These are phyloP conservation scores for Nibea coibor DNA, from an alignment of 2,113 vertebrate genomes.

Conservation along the genomic window DNA sequence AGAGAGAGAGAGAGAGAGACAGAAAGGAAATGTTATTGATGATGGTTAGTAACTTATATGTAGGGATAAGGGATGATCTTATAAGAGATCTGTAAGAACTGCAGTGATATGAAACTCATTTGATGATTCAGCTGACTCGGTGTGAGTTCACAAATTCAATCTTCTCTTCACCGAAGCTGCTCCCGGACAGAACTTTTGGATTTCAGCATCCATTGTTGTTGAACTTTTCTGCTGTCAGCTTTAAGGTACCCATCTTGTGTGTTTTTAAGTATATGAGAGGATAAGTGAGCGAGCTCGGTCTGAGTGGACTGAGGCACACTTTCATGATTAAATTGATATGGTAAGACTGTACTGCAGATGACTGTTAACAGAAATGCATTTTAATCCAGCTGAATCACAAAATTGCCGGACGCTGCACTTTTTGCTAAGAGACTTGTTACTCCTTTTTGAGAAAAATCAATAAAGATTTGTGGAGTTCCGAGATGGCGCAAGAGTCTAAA, in stretches of 20 bases:
- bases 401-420: constrained; percentile 20
- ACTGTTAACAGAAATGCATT: constrained; percentile 22
- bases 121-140: background rate
- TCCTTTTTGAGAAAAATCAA: constrained; percentile 36
- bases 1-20: constrained; percentile 36
- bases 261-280: background rate
- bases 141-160: background rate
- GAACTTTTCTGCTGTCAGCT: background rate
- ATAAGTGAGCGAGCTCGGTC: background rate
- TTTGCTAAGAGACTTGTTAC: constrained; percentile 3
- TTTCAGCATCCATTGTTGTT: background rate
- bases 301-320: background rate
- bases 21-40: constrained; percentile 18
- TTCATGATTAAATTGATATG: constrained; percentile 8
- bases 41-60: background rate
- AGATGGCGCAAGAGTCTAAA: constrained; percentile 27
- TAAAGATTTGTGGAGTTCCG: constrained; percentile 48
- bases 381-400: constrained; percentile 11
- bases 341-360: background rate
- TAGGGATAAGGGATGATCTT: background rate
- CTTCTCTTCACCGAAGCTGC: background rate
- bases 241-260: background rate
- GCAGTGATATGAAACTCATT: background rate
- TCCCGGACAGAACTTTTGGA: background rate
- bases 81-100: background rate